phyloP scores from a whole-genome alignment of 2,888 invertebrate genomes.

The Geophilus truncorum region DNA sequence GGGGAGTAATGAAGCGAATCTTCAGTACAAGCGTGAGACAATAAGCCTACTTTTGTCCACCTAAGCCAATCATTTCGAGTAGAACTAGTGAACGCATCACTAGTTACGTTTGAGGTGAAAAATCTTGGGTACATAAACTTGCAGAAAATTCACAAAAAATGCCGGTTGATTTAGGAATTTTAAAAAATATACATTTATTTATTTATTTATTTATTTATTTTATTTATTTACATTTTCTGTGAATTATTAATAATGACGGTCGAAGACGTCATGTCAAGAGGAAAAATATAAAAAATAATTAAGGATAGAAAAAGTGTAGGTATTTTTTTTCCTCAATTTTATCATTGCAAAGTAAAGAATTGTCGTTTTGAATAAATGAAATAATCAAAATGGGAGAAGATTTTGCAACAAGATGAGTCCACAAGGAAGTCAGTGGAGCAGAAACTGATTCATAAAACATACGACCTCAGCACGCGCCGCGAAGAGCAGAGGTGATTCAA shows the following conservation, averaged over 20 bases:
- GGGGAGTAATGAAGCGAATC: neutral
- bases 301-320: neutral
- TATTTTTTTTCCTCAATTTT: constrained; percentile 4
- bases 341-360: neutral
- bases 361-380: neutral
- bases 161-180: neutral
- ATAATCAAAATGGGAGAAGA: neutral
- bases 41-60: constrained; percentile 21
- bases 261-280: neutral
- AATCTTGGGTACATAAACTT: neutral
- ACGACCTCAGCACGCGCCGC: constrained; percentile 19
- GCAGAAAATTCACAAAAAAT: neutral
- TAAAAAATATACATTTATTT: neutral
- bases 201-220: too few species aligned
- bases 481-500: constrained; percentile 10
- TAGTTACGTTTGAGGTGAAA: neutral
- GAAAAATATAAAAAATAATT: neutral
- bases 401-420: constrained; percentile 17
- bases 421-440: constrained; percentile 23
- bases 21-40: neutral
- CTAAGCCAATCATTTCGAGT: constrained; percentile 18
- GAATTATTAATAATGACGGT: too few species aligned
- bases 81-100: constrained; percentile 5
- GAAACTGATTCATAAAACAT: constrained; percentile 27
- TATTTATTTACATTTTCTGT: too few species aligned